Evolutionary conservation across 2,888 invertebrate genomes (phyloP).

Genomic region (Drosophila neonasuta): DNA sequence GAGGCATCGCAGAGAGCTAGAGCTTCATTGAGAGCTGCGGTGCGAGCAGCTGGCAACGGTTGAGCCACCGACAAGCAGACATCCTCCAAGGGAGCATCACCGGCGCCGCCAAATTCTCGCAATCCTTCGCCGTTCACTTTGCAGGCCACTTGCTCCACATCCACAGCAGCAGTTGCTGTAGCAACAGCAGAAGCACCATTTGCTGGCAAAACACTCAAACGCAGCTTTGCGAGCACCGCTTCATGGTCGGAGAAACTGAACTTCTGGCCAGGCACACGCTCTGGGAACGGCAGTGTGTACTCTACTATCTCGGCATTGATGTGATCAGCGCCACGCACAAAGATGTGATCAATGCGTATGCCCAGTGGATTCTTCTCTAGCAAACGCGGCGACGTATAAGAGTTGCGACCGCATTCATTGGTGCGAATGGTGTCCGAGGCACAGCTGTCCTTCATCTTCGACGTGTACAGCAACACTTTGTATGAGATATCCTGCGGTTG

Average conservation of each 20-base stretch:
- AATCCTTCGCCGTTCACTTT: slow-evolving; percentile 20
- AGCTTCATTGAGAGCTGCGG: slow-evolving; percentile 78
- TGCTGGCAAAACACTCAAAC: slow-evolving; percentile 41
- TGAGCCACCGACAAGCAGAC: slow-evolving; percentile 6
- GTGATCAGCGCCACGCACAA: slow-evolving; percentile 83
- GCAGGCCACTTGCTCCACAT: slow-evolving; percentile 42
- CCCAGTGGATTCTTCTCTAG: slow-evolving; percentile 86
- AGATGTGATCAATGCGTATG: slow-evolving; percentile 95
- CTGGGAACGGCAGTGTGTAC: slow-evolving; percentile 88
- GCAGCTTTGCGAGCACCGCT: slow-evolving; percentile 87
- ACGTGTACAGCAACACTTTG: slow-evolving; percentile 85
- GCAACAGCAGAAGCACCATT: neutral
- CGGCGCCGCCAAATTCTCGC: neutral
- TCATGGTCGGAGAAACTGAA: slow-evolving; percentile 96
- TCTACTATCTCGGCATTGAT: slow-evolving; percentile 83
- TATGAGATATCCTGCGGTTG: slow-evolving; percentile 93
- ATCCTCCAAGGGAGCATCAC: neutral
- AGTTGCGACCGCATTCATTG: slow-evolving; percentile 90
- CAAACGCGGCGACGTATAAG: slow-evolving; percentile 86
- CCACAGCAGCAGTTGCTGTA: neutral
- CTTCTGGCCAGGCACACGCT: slow-evolving; percentile 86
- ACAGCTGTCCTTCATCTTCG: slow-evolving; percentile 84
- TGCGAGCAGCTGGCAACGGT: slow-evolving; percentile 54
- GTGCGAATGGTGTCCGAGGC: slow-evolving; percentile 85
- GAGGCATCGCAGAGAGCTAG: slow-evolving; percentile 79